Evolutionary conservation across 2,797 vertebrate genomes (phyloP).

Genomic region (Protosalanx chinensis): DNA sequence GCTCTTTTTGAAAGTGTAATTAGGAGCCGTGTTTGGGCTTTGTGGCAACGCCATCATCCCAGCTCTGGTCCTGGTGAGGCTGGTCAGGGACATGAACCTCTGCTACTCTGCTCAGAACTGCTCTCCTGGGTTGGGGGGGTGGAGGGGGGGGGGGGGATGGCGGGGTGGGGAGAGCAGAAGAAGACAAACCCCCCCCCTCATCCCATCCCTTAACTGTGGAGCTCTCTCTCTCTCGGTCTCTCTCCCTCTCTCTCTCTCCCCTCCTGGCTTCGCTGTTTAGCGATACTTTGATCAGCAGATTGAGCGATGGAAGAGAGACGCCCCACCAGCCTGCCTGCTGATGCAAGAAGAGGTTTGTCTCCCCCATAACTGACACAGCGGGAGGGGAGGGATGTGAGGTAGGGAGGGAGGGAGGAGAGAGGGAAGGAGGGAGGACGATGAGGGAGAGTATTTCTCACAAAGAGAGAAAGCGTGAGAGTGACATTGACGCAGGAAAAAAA

Average conservation of each 20-base stretch:
- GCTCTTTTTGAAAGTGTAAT: slow-evolving; percentile 54
- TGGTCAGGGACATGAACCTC: slow-evolving; percentile 9
- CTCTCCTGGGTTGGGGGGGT: not conserved
- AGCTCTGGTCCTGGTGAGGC: slow-evolving; percentile 38
- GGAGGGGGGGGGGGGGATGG: no score
- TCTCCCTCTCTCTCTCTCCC: slow-evolving; percentile 45
- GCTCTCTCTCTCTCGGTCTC: slow-evolving; percentile 26
- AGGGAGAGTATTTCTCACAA: not conserved
- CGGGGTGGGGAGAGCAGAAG: not conserved
- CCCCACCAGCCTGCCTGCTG: slow-evolving; percentile 39
- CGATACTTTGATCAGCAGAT: slow-evolving; percentile 69
- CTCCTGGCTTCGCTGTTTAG: slow-evolving; percentile 60
- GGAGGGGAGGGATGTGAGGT: slow-evolving; percentile 23
- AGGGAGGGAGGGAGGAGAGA: slow-evolving; percentile 21
- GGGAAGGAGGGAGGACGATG: not conserved
- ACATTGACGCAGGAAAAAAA: slow-evolving; percentile 4
- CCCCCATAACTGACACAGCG: slow-evolving; percentile 44
- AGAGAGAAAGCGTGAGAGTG: not conserved
- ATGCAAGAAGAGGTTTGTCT: slow-evolving; percentile 44
- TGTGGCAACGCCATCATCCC: slow-evolving; percentile 35
- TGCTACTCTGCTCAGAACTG: not conserved
- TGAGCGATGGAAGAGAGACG: slow-evolving; percentile 49
- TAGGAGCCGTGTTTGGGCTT: slow-evolving; percentile 50
- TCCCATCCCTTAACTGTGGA: slow-evolving; percentile 46
- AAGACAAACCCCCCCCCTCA: not conserved